Percentiles rank a stretch among this genome's conserved stretches.
These are phyloP conservation scores for Atherinomorus stipes DNA, from an alignment of 2,113 vertebrate genomes.

Conservation along the genomic window DNA sequence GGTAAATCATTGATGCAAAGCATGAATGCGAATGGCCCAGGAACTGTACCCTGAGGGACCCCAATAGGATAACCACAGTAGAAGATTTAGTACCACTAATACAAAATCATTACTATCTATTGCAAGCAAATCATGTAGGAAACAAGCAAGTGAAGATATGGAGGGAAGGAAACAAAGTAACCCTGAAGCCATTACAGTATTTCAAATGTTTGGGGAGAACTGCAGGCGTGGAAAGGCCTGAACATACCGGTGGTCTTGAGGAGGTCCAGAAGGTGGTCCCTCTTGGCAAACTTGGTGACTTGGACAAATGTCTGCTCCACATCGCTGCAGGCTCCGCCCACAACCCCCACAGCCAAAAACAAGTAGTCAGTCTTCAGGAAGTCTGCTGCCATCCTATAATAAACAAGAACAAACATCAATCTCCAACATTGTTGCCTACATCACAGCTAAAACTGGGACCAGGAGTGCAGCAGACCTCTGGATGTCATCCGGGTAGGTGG, in stretches of 20 bases:
- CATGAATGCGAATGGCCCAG: too few relatives aligned
- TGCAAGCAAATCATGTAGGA: too few relatives aligned
- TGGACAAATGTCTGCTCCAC: slow-evolving; percentile 89
- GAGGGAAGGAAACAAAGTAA: too few relatives aligned
- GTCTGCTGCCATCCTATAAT: slow-evolving; percentile 86
- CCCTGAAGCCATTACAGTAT: too few relatives aligned
- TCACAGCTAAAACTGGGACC: background rate
- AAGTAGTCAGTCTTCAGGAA: slow-evolving; percentile 90
- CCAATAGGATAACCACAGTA: too few relatives aligned
- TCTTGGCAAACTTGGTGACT: slow-evolving; percentile 88
- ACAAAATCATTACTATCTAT: too few relatives aligned
- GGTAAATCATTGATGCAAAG: too few relatives aligned
- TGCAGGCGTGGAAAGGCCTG: accelerated
- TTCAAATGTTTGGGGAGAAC: background rate
- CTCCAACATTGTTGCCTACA: background rate
- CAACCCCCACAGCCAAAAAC: slow-evolving; percentile 92
- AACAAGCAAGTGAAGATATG: too few relatives aligned
- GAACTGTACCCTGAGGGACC: too few relatives aligned
- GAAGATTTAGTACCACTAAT: too few relatives aligned
- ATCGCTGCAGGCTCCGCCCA: slow-evolving; percentile 93
- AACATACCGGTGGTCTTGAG: slow-evolving; percentile 86
- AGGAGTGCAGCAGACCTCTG: slow-evolving; percentile 81
- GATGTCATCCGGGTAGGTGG: slow-evolving; percentile 94
- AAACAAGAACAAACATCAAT: background rate
- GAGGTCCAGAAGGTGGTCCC: slow-evolving; percentile 89